Conservation (phyloP, 1,140 invertebrate genomes). For the Goniozus legneri region DNA sequence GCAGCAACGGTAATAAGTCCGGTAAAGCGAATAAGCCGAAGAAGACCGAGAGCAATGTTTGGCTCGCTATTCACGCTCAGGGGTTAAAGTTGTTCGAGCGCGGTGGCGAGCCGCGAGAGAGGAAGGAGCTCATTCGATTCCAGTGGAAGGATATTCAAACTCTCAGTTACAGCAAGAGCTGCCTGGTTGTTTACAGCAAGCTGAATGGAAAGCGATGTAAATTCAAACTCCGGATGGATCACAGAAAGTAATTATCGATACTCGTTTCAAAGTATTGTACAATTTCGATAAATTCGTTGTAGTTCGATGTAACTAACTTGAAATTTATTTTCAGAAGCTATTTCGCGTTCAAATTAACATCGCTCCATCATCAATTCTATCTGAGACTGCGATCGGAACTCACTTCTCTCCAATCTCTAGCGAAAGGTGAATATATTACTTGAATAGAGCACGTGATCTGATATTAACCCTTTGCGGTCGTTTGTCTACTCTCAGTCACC, state of each 20-base stretch:
- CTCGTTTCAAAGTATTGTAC: too few species aligned
- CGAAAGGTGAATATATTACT: slow-evolving; percentile 58
- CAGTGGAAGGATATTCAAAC: slow-evolving; percentile 71
- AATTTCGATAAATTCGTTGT: too few species aligned
- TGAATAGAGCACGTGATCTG: not conserved
- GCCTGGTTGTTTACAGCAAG: slow-evolving; percentile 61
- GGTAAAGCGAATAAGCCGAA: slow-evolving; percentile 23
- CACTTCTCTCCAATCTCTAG: slow-evolving; percentile 65
- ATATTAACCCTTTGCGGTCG: too few species aligned
- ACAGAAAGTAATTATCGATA: slow-evolving; percentile 66
- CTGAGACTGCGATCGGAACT: slow-evolving; percentile 68
- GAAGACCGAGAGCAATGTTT: slow-evolving; percentile 48
- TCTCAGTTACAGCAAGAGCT: slow-evolving; percentile 70
- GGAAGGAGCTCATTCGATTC: slow-evolving; percentile 44
- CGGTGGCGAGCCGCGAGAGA: slow-evolving; percentile 40
- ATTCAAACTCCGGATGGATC: slow-evolving; percentile 71
- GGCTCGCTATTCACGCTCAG: slow-evolving; percentile 47
- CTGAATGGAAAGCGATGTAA: slow-evolving; percentile 63
- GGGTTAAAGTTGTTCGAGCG: slow-evolving; percentile 46
- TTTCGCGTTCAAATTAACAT: slow-evolving; percentile 71
- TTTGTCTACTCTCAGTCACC: too few species aligned
- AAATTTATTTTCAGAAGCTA: slow-evolving; percentile 62
- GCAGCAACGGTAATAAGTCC: slow-evolving; percentile 23
- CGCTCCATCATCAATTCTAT: slow-evolving; percentile 73
- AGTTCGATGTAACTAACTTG: too few species aligned